These are phyloP conservation scores for Linnaemya vulpina DNA, from an alignment of 2,888 invertebrate genomes.

Conservation along the genomic window DNA sequence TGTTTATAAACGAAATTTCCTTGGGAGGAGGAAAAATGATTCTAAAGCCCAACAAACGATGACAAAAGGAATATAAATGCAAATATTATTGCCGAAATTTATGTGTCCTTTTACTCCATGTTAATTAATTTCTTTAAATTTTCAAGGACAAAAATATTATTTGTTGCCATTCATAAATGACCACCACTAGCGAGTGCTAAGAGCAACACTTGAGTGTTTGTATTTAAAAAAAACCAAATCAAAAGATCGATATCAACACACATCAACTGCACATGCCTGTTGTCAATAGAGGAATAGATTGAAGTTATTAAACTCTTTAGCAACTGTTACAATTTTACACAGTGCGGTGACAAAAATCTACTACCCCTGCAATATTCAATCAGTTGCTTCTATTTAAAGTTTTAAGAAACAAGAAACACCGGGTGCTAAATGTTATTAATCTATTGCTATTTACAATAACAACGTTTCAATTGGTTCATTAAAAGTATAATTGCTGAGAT, in stretches of 20 bases:
- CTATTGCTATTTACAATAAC: background rate
- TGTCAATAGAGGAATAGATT: background rate
- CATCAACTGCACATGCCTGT: background rate
- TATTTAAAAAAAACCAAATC: background rate
- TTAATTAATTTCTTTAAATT: too few species aligned
- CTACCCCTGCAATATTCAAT: background rate
- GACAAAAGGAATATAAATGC: too few species aligned
- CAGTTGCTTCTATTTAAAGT: background rate
- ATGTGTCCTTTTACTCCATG: too few species aligned
- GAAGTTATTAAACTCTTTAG: conserved; percentile 30
- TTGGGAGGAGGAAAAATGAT: too few species aligned
- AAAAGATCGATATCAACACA: conserved; percentile 9
- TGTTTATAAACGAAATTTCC: too few species aligned
- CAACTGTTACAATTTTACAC: conserved; percentile 59
- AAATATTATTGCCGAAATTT: too few species aligned
- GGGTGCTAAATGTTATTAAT: background rate
- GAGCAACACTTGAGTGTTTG: conserved; percentile 17
- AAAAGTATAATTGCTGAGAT: background rate
- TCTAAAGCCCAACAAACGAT: too few species aligned
- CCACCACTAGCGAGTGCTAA: conserved; percentile 14
- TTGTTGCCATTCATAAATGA: too few species aligned
- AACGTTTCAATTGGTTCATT: conserved; percentile 21
- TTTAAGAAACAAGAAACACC: background rate
- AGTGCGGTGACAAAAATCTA: background rate
- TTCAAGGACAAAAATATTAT: too few species aligned